Evolutionary conservation across 2,888 invertebrate species (phyloP).

Genomic region (Campopleginae sp.): DNA sequence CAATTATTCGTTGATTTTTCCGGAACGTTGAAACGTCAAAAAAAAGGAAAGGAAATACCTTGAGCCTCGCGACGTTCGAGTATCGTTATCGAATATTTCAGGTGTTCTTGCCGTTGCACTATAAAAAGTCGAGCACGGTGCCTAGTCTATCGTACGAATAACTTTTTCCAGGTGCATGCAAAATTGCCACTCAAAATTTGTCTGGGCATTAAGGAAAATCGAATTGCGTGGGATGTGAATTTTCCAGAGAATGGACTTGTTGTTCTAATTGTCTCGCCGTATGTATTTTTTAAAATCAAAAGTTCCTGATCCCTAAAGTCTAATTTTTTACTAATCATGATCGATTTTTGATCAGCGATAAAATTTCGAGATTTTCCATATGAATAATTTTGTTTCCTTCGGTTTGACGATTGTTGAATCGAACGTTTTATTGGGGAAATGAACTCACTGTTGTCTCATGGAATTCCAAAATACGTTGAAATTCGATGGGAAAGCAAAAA

Average conservation of each 20-base stretch:
- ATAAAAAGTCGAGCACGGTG: too few relatives aligned
- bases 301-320: not conserved
- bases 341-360: not conserved
- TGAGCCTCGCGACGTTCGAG: not conserved
- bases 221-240: too few relatives aligned
- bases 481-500: constrained; percentile 61
- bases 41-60: not conserved
- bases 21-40: not conserved
- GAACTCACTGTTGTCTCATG: constrained; percentile 64
- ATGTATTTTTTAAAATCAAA: not conserved
- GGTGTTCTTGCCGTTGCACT: not conserved
- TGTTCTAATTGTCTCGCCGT: too few relatives aligned
- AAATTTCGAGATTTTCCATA: not conserved
- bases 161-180: too few relatives aligned
- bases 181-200: too few relatives aligned
- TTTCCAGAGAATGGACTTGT: too few relatives aligned
- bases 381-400: not conserved
- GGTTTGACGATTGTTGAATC: not conserved
- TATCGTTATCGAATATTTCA: not conserved
- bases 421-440: constrained; percentile 10
- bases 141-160: too few relatives aligned
- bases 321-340: not conserved
- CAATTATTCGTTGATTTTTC: not conserved
- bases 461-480: constrained; percentile 55
- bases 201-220: too few relatives aligned